Base-by-base conservation (phyloP, 2,113 vertebrate species). In the Ascaphus truei region DNA sequence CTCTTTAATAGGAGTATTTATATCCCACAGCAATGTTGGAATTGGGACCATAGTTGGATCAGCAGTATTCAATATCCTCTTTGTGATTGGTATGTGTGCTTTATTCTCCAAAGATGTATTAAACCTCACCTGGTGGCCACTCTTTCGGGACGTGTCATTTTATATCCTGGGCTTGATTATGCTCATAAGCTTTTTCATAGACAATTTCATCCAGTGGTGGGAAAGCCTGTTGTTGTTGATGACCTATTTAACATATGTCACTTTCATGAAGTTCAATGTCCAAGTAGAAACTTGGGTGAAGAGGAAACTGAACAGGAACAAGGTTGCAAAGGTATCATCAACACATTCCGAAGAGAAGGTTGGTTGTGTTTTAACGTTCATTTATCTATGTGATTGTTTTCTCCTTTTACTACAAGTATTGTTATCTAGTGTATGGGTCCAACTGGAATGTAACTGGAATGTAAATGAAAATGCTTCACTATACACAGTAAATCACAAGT, bases 61-160 rank as follows among this genome's bases (percentile, higher is more conserved):
- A 1, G 96, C 96, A 0, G 96, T 99, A 69, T 99, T 99, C 90
- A 98, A 99, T 80, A 98, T 99, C 82, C 88, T 99, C 55, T 99
- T 99, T 22, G 96, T 98, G 75, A 99, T 99, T 60, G 96, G 96
- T 74, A 99, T 99, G 96, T 99, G 96, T 63, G 96, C 96, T 78
- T 89, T 98, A 68, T 99, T 99, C 89, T 99, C 96, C 71, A 95
- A 87, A 82, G 95, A 99, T 84, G 95, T 98, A 77, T 88, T 99
- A 74, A 95, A 96, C 83, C 83, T 99, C 37, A 99, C 96, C 0
- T 99, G 96, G 96, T 99, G 96, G 96, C 96, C 96, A 0, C 95
- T 98, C 22, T 98, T 99, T 84, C 90, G 96, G 29, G 96, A 98
- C 72, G 95, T 98, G 73, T 93, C 93, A 73, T 99, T 99, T 87